A percentile compares a stretch with the other conserved stretches of the same genome.
phyloP scores from a whole-genome alignment of 2,888 invertebrate genomes.

The Nephrocerus scutellatus region DNA sequence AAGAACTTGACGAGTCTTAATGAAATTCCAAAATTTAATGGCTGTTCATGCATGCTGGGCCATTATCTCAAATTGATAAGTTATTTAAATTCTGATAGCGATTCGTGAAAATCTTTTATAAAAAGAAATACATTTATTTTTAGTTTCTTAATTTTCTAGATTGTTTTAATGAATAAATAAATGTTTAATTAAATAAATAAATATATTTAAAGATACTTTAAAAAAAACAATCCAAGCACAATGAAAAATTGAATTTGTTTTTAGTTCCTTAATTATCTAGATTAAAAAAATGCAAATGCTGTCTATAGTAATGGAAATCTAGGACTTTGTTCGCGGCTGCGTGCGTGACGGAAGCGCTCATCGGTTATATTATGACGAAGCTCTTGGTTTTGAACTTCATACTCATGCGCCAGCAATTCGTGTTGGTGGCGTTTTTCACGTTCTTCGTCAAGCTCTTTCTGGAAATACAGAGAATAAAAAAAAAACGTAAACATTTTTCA shows the following conservation, averaged over 20 bases:
- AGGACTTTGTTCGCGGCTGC: conserved; percentile 29
- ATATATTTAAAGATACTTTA: no score
- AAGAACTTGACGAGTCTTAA: no score
- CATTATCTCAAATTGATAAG: conserved; percentile 26
- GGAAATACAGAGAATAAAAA: conserved; percentile 9
- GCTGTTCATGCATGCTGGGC: conserved; percentile 32
- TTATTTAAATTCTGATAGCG: no score
- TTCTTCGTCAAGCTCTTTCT: conserved; percentile 37
- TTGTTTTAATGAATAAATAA: no score
- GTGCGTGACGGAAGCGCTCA: conserved; percentile 41
- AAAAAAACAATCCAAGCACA: no score
- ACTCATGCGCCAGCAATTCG: conserved; percentile 37
- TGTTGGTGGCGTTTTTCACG: conserved; percentile 33
- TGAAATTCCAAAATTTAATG: conserved; percentile 21
- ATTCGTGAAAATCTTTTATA: no score
- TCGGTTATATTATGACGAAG: conserved; percentile 40
- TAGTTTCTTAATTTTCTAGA: no score
- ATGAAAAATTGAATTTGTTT: no score
- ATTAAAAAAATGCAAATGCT: no score
- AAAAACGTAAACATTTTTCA: neutral
- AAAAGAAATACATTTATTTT: no score
- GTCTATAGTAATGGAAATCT: neutral
- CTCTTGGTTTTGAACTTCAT: conserved; percentile 39
- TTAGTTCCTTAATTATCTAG: no score
- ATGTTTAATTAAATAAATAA: no score